Base-by-base conservation (phyloP, 2,888 invertebrate species). In the Halictus ligatus region DNA sequence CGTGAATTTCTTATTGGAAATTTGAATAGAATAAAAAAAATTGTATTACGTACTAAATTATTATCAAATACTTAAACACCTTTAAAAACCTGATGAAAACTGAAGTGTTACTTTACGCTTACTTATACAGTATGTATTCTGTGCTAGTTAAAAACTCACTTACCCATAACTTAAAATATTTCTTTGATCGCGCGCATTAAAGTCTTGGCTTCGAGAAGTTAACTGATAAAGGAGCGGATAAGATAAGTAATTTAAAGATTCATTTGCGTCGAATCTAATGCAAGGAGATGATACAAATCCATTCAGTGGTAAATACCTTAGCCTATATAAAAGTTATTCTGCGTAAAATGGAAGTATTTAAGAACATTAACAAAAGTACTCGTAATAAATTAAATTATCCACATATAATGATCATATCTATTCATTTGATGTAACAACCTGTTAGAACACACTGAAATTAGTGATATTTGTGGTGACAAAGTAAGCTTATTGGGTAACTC, bases 401-500 rank as follows among this genome's bases (percentile, higher is more conserved):
- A 29, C 77, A 46, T 50, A 15, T 40, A 43, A 48, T 21, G 13
- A 72, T 72, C 2, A 25, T 54, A n/a, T 54, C 43, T 79, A 83
- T n/a, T 64, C 67, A 83, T 50, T 60, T 67, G 29, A 77, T 76
- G 80, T 84, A 88, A 83, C 80, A 78, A 94, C 94, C 94, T 94
- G 86, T 94, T 94, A n/a, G 93, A 93, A 80, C 94, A 93, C 25
- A 94, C 91, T 21, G 94, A 94, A 60, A 94, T 89, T 48, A 91
- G 80, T 46, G 90, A 82, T 29, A 94, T 84, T 67, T 89, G 84
- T 7, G 91, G 89, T 48, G 93, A 91, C 5, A 92, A 75, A 7
- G 94, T 94, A 67, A 94, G 88, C 75, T 94, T 92, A 78, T 94
- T 94, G n/a, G 94, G 94, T 54, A 94, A 80, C 86, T 94, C 94